A percentile compares a stretch with the other conserved stretches of the same genome.
These are phyloP conservation scores for Drosophila engyochracea DNA, from an alignment of 2,888 invertebrate species.

Conservation along the genomic window DNA sequence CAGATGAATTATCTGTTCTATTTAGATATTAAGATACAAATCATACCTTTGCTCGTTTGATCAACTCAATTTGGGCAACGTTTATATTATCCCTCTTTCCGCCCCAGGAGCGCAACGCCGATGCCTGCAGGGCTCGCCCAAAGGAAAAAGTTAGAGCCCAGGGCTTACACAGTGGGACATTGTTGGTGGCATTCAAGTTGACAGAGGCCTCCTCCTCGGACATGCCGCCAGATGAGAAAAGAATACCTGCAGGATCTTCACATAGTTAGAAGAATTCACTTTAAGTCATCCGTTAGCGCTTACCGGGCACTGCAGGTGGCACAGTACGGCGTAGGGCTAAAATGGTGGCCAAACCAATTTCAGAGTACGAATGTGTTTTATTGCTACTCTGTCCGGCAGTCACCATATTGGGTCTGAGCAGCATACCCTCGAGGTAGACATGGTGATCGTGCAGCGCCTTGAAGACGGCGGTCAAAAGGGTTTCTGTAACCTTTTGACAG, in stretches of 20 bases:
- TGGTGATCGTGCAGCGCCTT: conserved; percentile 98
- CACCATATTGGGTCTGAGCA: conserved; percentile 99
- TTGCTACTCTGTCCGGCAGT: conserved; percentile 94
- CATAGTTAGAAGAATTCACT: not conserved
- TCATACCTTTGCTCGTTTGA: conserved; percentile 96
- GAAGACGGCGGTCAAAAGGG: conserved; percentile 96
- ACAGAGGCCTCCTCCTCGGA: conserved; percentile 98
- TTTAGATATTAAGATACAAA: not conserved
- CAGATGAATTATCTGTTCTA: not conserved
- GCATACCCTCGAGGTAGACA: conserved; percentile 98
- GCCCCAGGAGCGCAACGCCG: conserved; percentile 96
- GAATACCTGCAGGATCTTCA: conserved; percentile 89
- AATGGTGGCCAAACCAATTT: conserved; percentile 96
- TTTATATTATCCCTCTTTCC: conserved; percentile 95
- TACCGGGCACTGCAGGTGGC: conserved; percentile 97
- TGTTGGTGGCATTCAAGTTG: conserved; percentile 98
- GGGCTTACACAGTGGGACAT: conserved; percentile 93
- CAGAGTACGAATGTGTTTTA: conserved; percentile 90
- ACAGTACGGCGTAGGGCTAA: conserved; percentile 96
- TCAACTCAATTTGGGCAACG: conserved; percentile 93
- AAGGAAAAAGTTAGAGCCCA: conserved; percentile 99
- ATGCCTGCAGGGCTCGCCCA: conserved; percentile 98
- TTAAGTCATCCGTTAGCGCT: conserved; percentile 32
- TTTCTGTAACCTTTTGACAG: conserved; percentile 97
- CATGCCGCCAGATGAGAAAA: conserved; percentile 99